These are phyloP conservation scores for Homarus gammarus DNA, from an alignment of 2,888 invertebrate species.

Conservation along the genomic window DNA sequence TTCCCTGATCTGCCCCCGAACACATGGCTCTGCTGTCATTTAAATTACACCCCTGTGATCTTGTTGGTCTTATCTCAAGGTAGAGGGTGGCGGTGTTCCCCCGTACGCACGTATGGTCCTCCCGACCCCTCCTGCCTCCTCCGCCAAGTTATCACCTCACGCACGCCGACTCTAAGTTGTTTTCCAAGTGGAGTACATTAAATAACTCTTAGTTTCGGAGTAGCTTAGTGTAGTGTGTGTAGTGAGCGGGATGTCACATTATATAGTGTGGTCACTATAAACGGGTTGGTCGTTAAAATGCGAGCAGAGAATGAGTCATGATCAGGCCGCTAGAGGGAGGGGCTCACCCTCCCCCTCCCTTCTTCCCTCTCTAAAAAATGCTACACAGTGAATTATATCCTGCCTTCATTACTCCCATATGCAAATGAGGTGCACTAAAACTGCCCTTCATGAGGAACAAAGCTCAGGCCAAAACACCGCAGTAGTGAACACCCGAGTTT, in stretches of 20 bases:
- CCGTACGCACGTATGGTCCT: slow-evolving; percentile 24
- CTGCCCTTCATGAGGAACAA: not conserved
- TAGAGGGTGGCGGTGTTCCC: slow-evolving; percentile 2
- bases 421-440: slow-evolving; percentile 24
- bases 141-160: too few relatives aligned
- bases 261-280: not conserved
- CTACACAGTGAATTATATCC: slow-evolving; percentile 32
- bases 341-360: not conserved
- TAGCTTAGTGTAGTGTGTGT: too few relatives aligned
- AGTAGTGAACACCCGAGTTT: not conserved
- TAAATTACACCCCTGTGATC: slow-evolving; percentile 31
- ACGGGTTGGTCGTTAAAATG: slow-evolving; percentile 24
- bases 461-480: not conserved
- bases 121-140: not conserved
- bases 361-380: slow-evolving; percentile 7
- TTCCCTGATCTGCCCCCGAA: slow-evolving; percentile 36
- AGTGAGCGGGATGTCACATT: too few relatives aligned
- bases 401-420: slow-evolving; percentile 45
- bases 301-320: slow-evolving; percentile 24
- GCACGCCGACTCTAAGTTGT: too few relatives aligned
- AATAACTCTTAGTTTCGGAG: too few relatives aligned
- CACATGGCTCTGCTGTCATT: slow-evolving; percentile 36
- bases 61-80: slow-evolving; percentile 26
- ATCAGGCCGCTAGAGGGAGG: slow-evolving; percentile 7
- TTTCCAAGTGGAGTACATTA: too few relatives aligned